Conservation (phyloP, 2,888 invertebrate species). For the Brenthis daphne region DNA sequence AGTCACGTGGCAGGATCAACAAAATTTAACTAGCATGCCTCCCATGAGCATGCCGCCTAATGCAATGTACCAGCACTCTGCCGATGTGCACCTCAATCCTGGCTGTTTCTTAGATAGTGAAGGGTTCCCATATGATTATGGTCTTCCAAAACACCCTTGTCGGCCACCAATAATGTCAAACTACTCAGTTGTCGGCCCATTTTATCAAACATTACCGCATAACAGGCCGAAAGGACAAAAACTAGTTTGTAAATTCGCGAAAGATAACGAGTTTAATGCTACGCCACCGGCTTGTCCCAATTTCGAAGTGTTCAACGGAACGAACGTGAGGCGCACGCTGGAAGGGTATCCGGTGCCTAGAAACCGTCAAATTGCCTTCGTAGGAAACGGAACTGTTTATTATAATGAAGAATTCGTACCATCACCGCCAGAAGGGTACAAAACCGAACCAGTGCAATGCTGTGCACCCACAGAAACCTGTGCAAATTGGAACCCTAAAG, state of each 20-base stretch:
- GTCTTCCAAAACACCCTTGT: constrained; percentile 85
- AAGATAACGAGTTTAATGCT: constrained; percentile 75
- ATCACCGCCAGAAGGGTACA: constrained; percentile 87
- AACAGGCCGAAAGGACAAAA: constrained; percentile 84
- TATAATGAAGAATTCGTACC: constrained; percentile 84
- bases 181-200: constrained; percentile 74
- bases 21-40: constrained; percentile 57
- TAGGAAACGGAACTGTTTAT: constrained; percentile 74
- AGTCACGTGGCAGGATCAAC: constrained; percentile 82
- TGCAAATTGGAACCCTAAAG: constrained; percentile 76
- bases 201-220: constrained; percentile 90
- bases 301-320: constrained; percentile 71
- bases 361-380: constrained; percentile 76
- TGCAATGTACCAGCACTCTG: constrained; percentile 84
- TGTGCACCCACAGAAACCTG: constrained; percentile 72
- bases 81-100: constrained; percentile 88
- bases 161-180: constrained; percentile 73
- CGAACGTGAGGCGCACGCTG: constrained; percentile 88
- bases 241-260: constrained; percentile 75
- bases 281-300: constrained; percentile 64
- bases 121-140: constrained; percentile 90
- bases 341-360: constrained; percentile 89
- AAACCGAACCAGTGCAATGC: constrained; percentile 81
- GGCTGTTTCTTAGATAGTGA: constrained; percentile 90
- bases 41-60: constrained; percentile 77